These are phyloP conservation scores for Eurosta solidaginis DNA, from an alignment of 1,140 invertebrate genomes.

Conservation along the genomic window DNA sequence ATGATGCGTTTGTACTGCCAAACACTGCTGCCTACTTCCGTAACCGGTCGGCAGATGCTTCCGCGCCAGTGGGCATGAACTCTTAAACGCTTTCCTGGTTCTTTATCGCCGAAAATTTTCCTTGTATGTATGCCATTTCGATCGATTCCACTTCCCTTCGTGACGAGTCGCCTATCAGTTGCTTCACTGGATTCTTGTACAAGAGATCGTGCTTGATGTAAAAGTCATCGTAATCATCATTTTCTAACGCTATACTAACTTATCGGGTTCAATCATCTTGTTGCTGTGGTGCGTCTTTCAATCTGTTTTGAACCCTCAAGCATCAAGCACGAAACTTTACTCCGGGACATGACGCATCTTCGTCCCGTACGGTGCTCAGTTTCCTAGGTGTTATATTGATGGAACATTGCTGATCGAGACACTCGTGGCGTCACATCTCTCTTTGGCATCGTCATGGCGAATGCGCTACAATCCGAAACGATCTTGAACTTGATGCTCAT, in stretches of 20 bases:
- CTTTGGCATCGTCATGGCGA: constrained; percentile 45
- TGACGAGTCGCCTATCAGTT: too few species aligned
- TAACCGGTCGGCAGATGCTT: too few species aligned
- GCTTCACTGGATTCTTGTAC: too few species aligned
- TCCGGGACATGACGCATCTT: constrained; percentile 44
- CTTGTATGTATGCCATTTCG: too few species aligned
- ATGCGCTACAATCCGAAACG: constrained; percentile 47
- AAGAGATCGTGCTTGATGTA: too few species aligned
- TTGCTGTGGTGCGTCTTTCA: neutral
- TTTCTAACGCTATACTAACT: neutral
- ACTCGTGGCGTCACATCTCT: constrained; percentile 1
- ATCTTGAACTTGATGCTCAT: constrained; percentile 28
- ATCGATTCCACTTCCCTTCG: too few species aligned
- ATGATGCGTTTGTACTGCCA: too few species aligned
- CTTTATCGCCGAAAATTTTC: too few species aligned
- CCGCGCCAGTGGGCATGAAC: too few species aligned
- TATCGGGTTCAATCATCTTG: constrained; percentile 21
- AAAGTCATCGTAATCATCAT: too few species aligned
- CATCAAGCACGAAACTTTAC: constrained; percentile 35
- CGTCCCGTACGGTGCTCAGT: constrained; percentile 39
- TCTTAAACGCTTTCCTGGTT: too few species aligned
- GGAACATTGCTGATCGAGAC: constrained; percentile 40
- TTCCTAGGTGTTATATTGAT: constrained; percentile 39
- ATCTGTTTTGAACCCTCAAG: constrained; percentile 2
- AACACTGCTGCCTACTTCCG: too few species aligned